Conservation (phyloP, 2,113 vertebrate species). For the Pavo muticus region DNA sequence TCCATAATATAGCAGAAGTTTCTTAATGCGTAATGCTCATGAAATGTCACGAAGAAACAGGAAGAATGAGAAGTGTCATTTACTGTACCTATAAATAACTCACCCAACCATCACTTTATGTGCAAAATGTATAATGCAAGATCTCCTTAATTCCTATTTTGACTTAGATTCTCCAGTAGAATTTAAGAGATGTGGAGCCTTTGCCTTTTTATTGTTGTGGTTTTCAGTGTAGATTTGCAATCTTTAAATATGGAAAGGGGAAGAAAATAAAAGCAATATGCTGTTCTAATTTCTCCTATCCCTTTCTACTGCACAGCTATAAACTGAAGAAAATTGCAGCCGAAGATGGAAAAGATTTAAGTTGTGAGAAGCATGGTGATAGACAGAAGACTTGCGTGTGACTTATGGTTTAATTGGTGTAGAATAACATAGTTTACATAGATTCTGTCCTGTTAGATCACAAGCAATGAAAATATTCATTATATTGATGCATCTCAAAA, state of each 20-base stretch:
- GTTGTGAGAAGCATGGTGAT: constrained; percentile 3
- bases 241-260: background rate
- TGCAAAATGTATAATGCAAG: background rate
- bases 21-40: background rate
- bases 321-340: constrained; percentile 34
- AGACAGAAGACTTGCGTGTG: background rate
- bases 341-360: constrained; percentile 20
- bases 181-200: background rate
- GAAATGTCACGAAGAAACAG: background rate
- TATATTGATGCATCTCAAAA: background rate
- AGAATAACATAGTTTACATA: constrained; percentile 23
- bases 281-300: background rate
- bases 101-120: background rate
- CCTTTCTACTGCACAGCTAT: background rate
- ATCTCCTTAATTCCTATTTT: background rate
- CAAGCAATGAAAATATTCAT: background rate
- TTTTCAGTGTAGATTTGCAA: background rate
- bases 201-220: background rate
- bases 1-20: background rate
- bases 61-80: background rate
- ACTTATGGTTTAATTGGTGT: constrained; percentile 11
- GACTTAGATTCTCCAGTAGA: background rate
- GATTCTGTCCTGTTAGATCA: constrained; percentile 4
- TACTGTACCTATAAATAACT: background rate
- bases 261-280: background rate